Evolutionary conservation across 2,888 invertebrate species (phyloP), one percentile per base, ranked within the genome.

Genomic region (Pocota personata): DNA sequence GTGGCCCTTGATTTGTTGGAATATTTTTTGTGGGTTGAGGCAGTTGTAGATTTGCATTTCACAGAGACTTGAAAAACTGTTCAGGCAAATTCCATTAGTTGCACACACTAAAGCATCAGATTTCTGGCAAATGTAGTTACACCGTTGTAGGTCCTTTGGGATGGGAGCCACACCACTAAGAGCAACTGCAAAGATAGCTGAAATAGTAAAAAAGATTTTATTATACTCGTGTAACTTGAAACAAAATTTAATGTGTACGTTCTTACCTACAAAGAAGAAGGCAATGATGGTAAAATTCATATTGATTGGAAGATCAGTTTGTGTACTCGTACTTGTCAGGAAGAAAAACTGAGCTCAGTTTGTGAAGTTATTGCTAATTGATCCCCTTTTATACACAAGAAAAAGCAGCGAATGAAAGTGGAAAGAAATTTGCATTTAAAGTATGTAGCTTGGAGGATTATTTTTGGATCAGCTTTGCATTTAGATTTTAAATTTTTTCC

Each of bases 11-110:
- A 90, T 88, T 14, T 87, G 86, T 8, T 87, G 88, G 88, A 91
- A 91, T 30, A 88, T 71, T 52, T 78, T 40, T 7, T 89, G 87
- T 5, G 90, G 89, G 72, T 91, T 90, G 21, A 88, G 82, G 69
- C 91, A 91, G 40, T 91, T 91, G 71, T 88, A 91, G n/a, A 90
- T 89, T 60, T 91, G 90, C 88, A 91, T 83, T 0, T 90, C 88
- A 32, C 91, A 91, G 60, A 90, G 89, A 82, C 91, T 91, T 87
- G 91, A 87, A 40, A 91, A 91, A 73, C 90, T 90, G 8, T 91
- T 89, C 14, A 89, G 21, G 50, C 91, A 91, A 32, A 89, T 52
- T n/a, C 90, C 89, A 58, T 91, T 91, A 10, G 88, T 80, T 43
- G 90, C 90, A 16, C 91, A 91, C 16, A 91, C 89, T 0, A 91